phyloP scores from a whole-genome alignment of 2,888 invertebrate species.

The Thelaira solivaga region DNA sequence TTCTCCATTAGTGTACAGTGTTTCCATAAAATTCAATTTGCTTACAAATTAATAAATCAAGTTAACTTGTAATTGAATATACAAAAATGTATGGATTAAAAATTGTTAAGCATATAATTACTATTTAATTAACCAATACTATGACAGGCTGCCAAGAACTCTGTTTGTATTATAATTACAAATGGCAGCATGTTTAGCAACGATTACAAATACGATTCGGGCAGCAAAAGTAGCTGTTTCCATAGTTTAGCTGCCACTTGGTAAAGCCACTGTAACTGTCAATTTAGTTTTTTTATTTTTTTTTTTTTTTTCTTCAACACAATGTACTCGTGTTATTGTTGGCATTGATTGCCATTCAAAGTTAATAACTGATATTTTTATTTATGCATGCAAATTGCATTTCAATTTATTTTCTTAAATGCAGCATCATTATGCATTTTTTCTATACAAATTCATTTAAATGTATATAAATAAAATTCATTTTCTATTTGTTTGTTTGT shows the following conservation, averaged over 20 bases:
- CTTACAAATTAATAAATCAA: constrained; percentile 24
- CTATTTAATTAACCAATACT: constrained; percentile 56
- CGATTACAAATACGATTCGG: neutral
- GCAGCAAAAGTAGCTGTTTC: constrained; percentile 21
- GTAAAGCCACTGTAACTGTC: constrained; percentile 32
- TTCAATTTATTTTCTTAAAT: constrained; percentile 45
- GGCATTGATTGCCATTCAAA: neutral
- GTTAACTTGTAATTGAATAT: constrained; percentile 52
- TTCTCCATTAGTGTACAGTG: neutral
- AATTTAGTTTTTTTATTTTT: neutral
- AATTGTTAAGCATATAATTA: constrained; percentile 51
- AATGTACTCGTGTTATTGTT: neutral
- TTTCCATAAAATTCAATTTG: neutral
- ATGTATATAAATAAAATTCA: no score
- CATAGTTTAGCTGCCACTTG: constrained; percentile 30
- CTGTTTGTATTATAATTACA: neutral
- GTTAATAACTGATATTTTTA: constrained; percentile 26
- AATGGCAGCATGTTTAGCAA: constrained; percentile 10
- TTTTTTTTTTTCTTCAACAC: neutral
- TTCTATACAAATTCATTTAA: no score
- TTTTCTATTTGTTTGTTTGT: no score
- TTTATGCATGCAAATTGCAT: constrained; percentile 49
- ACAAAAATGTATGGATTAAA: constrained; percentile 33
- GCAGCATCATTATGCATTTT: constrained; percentile 53
- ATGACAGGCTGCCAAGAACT: constrained; percentile 15